Conservation (phyloP, 1,140 invertebrate genomes). For the Dreissena polymorpha region DNA sequence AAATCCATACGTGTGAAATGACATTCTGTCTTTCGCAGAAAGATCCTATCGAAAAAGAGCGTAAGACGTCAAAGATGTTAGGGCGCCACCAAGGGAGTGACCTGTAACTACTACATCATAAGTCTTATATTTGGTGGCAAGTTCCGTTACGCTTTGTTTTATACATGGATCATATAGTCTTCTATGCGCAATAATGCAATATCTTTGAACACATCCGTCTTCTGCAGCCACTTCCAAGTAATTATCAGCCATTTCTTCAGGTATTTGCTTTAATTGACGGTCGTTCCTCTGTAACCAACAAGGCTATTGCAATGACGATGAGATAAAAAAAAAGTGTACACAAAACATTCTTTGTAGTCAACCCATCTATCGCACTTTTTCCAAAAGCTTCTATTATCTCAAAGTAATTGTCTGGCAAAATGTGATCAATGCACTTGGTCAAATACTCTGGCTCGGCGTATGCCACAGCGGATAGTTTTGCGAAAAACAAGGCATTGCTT, state of each 20-base stretch:
- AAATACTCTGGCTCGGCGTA: background rate
- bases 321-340: background rate
- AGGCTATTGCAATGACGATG: background rate
- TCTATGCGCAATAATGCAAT: background rate
- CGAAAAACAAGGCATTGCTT: background rate
- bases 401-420: background rate
- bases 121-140: background rate
- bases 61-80: constrained; percentile 7
- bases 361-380: background rate
- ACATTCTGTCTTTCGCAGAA: background rate
- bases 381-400: background rate
- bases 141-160: background rate
- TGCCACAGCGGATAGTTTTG: background rate
- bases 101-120: constrained; percentile 30
- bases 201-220: background rate
- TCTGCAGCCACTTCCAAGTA: too few species aligned
- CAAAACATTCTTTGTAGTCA: background rate
- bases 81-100: too few species aligned
- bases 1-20: constrained; percentile 35
- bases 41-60: background rate
- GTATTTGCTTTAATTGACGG: background rate
- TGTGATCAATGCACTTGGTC: background rate
- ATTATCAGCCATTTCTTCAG: too few species aligned
- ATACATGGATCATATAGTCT: constrained; percentile 3
- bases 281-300: background rate